phyloP scores from a whole-genome alignment of 92 coral and sea anemone genomes.

The Epizoanthus scotinus region DNA sequence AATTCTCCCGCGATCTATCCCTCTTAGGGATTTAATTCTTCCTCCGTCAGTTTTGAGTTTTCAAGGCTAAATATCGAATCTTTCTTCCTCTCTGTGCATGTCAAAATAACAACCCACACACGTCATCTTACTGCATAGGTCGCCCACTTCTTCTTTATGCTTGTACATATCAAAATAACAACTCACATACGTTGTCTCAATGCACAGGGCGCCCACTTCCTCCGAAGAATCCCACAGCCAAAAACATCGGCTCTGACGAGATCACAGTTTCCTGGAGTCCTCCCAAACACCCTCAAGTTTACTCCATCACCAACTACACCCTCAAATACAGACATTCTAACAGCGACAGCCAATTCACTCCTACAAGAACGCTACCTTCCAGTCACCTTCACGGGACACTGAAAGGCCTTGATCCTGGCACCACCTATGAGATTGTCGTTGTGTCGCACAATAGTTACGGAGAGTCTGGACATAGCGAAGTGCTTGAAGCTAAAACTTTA shows the following conservation, averaged over 20 bases:
- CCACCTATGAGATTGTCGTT: not conserved
- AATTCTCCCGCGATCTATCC: no score
- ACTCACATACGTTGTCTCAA: not conserved
- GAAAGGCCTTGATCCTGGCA: not conserved
- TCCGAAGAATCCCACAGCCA: constrained; percentile 21
- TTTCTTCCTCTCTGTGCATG: no score
- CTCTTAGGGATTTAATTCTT: no score
- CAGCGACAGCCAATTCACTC: not conserved
- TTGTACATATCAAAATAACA: no score
- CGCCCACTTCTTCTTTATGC: no score
- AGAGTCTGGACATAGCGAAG: not conserved
- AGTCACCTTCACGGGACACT: not conserved
- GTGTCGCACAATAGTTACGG: not conserved
- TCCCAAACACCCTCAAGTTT: constrained; percentile 31
- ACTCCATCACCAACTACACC: constrained; percentile 8
- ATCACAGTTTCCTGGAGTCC: constrained; percentile 36
- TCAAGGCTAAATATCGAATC: no score
- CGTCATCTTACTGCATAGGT: no score
- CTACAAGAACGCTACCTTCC: not conserved
- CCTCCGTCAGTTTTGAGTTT: not conserved
- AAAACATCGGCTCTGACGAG: not conserved
- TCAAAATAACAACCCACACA: no score
- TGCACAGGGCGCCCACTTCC: constrained; percentile 28
- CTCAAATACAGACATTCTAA: not conserved
- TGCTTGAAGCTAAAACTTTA: not conserved